These are phyloP conservation scores for Phrynocephalus versicolor DNA, from an alignment of 2,113 vertebrate species.

Conservation along the genomic window DNA sequence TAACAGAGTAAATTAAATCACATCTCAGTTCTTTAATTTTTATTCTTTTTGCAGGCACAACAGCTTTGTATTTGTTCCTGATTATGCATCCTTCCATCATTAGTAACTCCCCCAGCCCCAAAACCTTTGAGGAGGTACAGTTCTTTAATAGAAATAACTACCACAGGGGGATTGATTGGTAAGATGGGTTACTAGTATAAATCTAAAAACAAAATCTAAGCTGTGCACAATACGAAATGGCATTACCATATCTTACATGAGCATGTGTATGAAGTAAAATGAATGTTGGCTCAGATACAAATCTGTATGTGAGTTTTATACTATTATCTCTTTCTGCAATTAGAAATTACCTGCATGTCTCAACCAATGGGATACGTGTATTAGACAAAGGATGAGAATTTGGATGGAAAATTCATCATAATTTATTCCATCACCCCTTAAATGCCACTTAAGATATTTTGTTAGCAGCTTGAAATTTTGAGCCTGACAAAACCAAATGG, in stretches of 20 bases:
- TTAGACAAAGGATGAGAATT: background rate
- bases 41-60: slow-evolving; percentile 88
- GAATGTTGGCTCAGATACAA: slow-evolving; percentile 7
- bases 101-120: slow-evolving; percentile 96
- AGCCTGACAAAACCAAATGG: background rate
- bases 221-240: slow-evolving; percentile 67
- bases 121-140: slow-evolving; percentile 98
- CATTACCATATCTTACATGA: slow-evolving; percentile 59
- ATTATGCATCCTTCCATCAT: slow-evolving; percentile 98
- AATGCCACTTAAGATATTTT: slow-evolving; percentile 16
- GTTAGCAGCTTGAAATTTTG: background rate
- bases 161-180: slow-evolving; percentile 99
- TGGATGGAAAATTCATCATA: background rate
- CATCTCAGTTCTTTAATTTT: slow-evolving; percentile 57
- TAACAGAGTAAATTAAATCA: background rate
- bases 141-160: slow-evolving; percentile 99
- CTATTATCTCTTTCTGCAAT: background rate
- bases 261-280: slow-evolving; percentile 31
- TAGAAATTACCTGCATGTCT: slow-evolving; percentile 27
- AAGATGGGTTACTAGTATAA: slow-evolving; percentile 83
- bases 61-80: slow-evolving; percentile 97
- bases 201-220: slow-evolving; percentile 72
- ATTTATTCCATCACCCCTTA: slow-evolving; percentile 26
- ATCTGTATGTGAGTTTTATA: background rate
- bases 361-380: background rate